A percentile compares a stretch with the other conserved stretches of the same genome.
These are phyloP conservation scores for Drosophila sechellia DNA, from an alignment of 1,140 invertebrate genomes.

Conservation along the genomic window DNA sequence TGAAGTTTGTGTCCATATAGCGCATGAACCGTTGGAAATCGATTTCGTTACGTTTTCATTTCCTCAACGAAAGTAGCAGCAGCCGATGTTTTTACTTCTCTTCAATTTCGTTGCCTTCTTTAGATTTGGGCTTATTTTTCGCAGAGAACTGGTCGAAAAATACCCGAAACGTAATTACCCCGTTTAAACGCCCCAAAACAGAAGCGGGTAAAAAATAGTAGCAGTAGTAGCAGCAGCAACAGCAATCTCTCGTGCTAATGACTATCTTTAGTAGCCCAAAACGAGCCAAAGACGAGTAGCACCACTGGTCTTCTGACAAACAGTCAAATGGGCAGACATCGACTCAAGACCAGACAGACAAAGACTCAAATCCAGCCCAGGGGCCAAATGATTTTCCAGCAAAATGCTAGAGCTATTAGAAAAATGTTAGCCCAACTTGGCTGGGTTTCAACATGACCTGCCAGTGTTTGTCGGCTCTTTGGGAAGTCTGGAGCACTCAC, in stretches of 20 bases:
- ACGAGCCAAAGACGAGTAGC: slow-evolving; percentile 70
- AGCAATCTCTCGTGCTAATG: slow-evolving; percentile 74
- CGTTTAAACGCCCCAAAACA: slow-evolving; percentile 69
- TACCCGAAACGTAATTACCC: slow-evolving; percentile 74
- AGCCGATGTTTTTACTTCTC: slow-evolving; percentile 26
- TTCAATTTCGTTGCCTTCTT: slow-evolving; percentile 4
- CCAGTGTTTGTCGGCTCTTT: not conserved
- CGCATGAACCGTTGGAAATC: slow-evolving; percentile 70
- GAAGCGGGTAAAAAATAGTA: slow-evolving; percentile 32
- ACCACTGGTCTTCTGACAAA: slow-evolving; percentile 57
- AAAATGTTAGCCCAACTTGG: slow-evolving; percentile 55
- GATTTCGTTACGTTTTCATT: slow-evolving; percentile 81
- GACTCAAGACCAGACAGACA: slow-evolving; percentile 13
- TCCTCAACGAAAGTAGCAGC: slow-evolving; percentile 70
- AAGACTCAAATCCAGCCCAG: slow-evolving; percentile 42
- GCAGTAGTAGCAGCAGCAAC: slow-evolving; percentile 20
- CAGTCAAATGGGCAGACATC: slow-evolving; percentile 50
- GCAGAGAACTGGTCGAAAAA: slow-evolving; percentile 33
- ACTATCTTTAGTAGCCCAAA: slow-evolving; percentile 68
- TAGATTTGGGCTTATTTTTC: slow-evolving; percentile 25
- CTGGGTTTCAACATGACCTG: not conserved
- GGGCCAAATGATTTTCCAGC: slow-evolving; percentile 67
- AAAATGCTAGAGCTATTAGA: slow-evolving; percentile 63
- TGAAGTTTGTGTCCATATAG: slow-evolving; percentile 34
- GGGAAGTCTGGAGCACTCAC: slow-evolving; percentile 7